phyloP scores from a whole-genome alignment of 2,888 invertebrate species.

The Isoperla grammatica region DNA sequence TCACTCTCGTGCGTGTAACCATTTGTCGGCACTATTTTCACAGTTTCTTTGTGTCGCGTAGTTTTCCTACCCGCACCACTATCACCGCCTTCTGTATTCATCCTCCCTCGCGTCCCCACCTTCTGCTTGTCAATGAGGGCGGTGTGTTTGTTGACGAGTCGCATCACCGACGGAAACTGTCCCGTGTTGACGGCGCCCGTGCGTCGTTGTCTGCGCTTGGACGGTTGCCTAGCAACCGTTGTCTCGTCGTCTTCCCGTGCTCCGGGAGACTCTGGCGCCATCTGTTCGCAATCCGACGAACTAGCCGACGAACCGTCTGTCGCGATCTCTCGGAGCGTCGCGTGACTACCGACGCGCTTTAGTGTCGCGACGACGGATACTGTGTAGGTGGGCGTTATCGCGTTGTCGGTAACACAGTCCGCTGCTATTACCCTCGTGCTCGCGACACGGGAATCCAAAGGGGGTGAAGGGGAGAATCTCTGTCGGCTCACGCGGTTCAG shows the following conservation, averaged over 20 bases:
- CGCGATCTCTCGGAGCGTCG: too few species aligned
- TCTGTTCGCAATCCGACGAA: too few species aligned
- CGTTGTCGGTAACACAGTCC: too few species aligned
- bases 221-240: neutral
- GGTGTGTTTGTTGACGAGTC: conserved; percentile 22
- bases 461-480: too few species aligned
- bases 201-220: conserved; percentile 13
- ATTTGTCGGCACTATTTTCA: neutral
- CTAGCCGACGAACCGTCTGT: too few species aligned
- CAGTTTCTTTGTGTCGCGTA: neutral
- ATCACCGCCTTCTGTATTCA: neutral
- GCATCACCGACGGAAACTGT: conserved; percentile 21
- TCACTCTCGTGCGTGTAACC: too few species aligned
- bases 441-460: too few species aligned
- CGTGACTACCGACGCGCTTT: too few species aligned
- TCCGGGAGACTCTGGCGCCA: conserved; percentile 39
- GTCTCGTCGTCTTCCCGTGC: conserved; percentile 38
- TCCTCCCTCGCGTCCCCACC: neutral
- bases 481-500: conserved; percentile 5
- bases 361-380: too few species aligned
- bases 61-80: neutral
- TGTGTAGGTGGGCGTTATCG: too few species aligned
- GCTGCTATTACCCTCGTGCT: too few species aligned
- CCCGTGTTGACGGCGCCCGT: conserved; percentile 18
- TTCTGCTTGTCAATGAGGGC: conserved; percentile 15